These are phyloP conservation scores for Synodontis membranacea DNA, from an alignment of 2,113 vertebrate genomes.

Conservation along the genomic window DNA sequence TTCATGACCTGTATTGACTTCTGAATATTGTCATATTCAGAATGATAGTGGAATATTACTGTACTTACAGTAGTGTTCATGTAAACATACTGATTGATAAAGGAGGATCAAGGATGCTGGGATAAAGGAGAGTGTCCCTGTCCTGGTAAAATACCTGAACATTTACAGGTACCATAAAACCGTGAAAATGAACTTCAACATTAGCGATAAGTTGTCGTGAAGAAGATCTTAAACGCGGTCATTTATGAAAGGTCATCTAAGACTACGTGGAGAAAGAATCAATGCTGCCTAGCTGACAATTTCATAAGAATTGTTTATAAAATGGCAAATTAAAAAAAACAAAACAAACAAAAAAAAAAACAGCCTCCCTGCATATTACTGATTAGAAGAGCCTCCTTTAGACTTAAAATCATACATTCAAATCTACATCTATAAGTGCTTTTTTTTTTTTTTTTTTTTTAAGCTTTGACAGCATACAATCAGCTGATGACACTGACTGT, in stretches of 20 bases:
- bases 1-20: too few relatives aligned
- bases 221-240: background rate
- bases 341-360: background rate
- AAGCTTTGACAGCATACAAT: background rate
- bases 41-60: too few relatives aligned
- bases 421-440: background rate
- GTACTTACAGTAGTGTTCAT: too few relatives aligned
- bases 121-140: background rate
- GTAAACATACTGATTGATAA: background rate
- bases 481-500: slow-evolving; percentile 12
- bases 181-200: background rate
- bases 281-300: background rate
- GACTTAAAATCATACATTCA: background rate
- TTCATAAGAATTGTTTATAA: background rate
- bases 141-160: background rate
- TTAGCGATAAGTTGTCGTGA: background rate
- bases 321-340: background rate
- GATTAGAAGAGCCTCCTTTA: slow-evolving; percentile 6
- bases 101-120: background rate
- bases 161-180: background rate
- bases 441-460: background rate
- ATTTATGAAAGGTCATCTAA: background rate
- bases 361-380: background rate
- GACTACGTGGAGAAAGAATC: background rate
- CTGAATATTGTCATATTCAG: too few relatives aligned